Conservation (phyloP, 2,888 invertebrate species). For the Trissolcus japonicus region DNA sequence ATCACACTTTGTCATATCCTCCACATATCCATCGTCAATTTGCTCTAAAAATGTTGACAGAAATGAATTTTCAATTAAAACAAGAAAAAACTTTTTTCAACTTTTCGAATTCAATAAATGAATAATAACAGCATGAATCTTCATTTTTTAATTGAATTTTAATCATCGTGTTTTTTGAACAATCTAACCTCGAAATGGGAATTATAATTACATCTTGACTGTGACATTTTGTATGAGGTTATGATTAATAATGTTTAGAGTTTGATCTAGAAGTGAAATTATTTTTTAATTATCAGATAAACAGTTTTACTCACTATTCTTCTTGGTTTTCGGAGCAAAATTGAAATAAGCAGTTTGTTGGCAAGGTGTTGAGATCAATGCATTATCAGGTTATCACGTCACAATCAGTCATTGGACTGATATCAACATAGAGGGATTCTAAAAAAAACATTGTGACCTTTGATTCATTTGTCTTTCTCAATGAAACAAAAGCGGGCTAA, state of each 20-base stretch:
- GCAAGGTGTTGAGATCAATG: neutral
- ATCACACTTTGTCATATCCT: neutral
- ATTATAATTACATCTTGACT: neutral
- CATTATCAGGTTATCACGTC: neutral
- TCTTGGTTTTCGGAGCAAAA: neutral
- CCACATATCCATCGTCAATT: too few species aligned
- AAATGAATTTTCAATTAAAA: neutral
- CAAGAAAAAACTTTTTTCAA: neutral
- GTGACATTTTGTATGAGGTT: neutral
- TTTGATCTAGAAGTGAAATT: neutral
- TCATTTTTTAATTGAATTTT: too few species aligned
- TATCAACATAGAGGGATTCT: too few species aligned
- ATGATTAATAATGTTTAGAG: neutral
- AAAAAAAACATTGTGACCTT: too few species aligned
- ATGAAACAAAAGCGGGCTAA: too few species aligned
- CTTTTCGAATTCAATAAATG: neutral
- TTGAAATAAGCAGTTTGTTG: neutral
- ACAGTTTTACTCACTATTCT: too few species aligned
- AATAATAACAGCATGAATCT: neutral
- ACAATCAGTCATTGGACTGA: neutral
- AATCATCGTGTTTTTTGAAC: too few species aligned
- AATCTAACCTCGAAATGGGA: neutral
- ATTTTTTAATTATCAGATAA: too few species aligned
- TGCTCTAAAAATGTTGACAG: neutral
- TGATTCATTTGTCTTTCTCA: too few species aligned